Conservation (phyloP, 2,888 invertebrate genomes). For the Neoascia interrupta region DNA sequence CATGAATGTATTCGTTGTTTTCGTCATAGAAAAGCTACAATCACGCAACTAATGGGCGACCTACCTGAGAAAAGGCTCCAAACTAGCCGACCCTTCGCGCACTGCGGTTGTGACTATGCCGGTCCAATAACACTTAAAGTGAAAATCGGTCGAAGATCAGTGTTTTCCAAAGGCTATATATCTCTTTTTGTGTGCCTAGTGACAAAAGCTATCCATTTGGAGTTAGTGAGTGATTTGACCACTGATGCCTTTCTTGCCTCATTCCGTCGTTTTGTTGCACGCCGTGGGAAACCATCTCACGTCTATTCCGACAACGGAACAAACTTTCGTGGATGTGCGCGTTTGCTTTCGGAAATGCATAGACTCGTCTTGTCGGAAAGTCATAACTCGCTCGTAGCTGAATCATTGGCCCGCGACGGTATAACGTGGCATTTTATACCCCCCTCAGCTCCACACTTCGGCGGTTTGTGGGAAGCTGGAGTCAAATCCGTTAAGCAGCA, state of each 20-base stretch:
- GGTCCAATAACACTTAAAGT: slow-evolving; percentile 29
- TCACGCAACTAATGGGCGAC: too few relatives aligned
- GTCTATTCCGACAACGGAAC: too few relatives aligned
- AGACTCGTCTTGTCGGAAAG: slow-evolving; percentile 7
- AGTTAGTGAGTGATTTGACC: slow-evolving; percentile 47
- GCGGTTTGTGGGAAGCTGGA: slow-evolving; percentile 43
- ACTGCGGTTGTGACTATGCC: slow-evolving; percentile 40
- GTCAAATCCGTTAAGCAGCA: slow-evolving; percentile 34
- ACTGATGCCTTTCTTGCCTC: too few relatives aligned
- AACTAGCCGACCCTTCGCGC: slow-evolving; percentile 21
- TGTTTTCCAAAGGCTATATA: too few relatives aligned
- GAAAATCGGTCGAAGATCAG: slow-evolving; percentile 17
- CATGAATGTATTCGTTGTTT: not conserved
- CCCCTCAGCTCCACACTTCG: slow-evolving; percentile 49
- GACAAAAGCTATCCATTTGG: slow-evolving; percentile 34
- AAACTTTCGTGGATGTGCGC: slow-evolving; percentile 42
- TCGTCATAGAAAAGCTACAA: slow-evolving; percentile 10
- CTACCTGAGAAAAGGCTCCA: slow-evolving; percentile 25
- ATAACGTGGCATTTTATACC: slow-evolving; percentile 54
- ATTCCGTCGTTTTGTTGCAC: slow-evolving; percentile 32
- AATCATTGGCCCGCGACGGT: slow-evolving; percentile 39
- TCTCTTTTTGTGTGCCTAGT: slow-evolving; percentile 36
- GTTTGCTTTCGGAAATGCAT: slow-evolving; percentile 31
- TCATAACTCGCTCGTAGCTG: slow-evolving; percentile 18
- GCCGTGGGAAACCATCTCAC: slow-evolving; percentile 32